These are phyloP conservation scores for Trichoplusia ni DNA, from an alignment of 1,140 invertebrate species.

Conservation along the genomic window DNA sequence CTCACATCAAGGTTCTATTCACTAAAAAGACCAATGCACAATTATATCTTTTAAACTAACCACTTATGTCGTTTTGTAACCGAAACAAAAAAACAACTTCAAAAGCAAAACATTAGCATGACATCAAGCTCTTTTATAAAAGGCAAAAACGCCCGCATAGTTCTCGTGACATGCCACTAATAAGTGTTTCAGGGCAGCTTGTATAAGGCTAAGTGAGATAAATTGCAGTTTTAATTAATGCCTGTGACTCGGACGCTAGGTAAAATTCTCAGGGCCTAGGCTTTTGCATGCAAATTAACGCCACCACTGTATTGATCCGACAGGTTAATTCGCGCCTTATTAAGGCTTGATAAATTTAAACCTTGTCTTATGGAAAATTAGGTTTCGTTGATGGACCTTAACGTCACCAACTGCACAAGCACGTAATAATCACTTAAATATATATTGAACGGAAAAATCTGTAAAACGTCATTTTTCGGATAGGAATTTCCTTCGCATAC, in stretches of 20 bases:
- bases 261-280: conserved; percentile 48
- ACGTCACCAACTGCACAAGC: too few relatives aligned
- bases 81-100: not conserved
- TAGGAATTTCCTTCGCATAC: too few relatives aligned
- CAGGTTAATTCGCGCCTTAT: conserved; percentile 30
- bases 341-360: not conserved
- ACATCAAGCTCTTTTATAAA: not conserved
- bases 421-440: too few relatives aligned
- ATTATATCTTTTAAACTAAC: too few relatives aligned
- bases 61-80: too few relatives aligned
- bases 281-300: conserved; percentile 49
- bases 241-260: conserved; percentile 35
- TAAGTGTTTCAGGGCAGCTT: conserved; percentile 31
- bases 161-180: conserved; percentile 25
- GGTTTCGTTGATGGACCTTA: not conserved
- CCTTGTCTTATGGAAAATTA: not conserved
- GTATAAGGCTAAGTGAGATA: conserved; percentile 51
- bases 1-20: too few relatives aligned
- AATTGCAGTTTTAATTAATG: conserved; percentile 65
- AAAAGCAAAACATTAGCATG: too few relatives aligned
- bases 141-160: not conserved
- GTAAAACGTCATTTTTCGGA: too few relatives aligned
- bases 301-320: conserved; percentile 40
- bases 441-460: too few relatives aligned
- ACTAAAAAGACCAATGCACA: too few relatives aligned